Conservation (phyloP, 2,113 vertebrate genomes). For the Mellivora capensis region DNA sequence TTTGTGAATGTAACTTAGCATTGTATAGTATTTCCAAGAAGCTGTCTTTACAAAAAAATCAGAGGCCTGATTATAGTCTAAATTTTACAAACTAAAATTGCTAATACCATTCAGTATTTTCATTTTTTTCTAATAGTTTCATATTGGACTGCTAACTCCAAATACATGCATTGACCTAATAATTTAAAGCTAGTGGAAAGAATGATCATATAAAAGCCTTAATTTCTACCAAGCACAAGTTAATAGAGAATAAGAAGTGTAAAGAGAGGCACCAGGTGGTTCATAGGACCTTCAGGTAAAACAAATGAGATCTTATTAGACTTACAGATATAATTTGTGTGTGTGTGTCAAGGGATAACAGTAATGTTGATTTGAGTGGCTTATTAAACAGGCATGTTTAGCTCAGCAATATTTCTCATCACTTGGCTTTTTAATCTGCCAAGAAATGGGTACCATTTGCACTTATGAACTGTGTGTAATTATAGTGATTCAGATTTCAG, state of each 20-base stretch:
- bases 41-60: not conserved
- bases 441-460: constrained; percentile 56
- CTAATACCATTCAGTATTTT: constrained; percentile 38
- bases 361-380: constrained; percentile 58
- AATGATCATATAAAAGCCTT: constrained; percentile 49
- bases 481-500: constrained; percentile 41
- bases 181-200: constrained; percentile 47
- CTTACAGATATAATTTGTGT: constrained; percentile 65
- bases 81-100: constrained; percentile 40
- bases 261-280: constrained; percentile 60
- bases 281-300: constrained; percentile 62
- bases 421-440: constrained; percentile 60
- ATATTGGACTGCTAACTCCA: not conserved
- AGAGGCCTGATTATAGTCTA: not conserved
- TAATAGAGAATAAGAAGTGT: constrained; percentile 49
- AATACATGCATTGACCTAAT: constrained; percentile 33
- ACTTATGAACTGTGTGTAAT: constrained; percentile 66
- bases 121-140: constrained; percentile 27
- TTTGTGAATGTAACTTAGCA: constrained; percentile 23
- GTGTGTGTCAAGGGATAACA: constrained; percentile 53
- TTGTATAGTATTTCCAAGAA: not conserved
- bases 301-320: constrained; percentile 72
- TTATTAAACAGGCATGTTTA: constrained; percentile 66
- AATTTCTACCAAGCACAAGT: constrained; percentile 54
- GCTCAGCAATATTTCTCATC: constrained; percentile 59